Conservation (phyloP, 2,113 vertebrate species). For the Pheucticus melanocephalus region DNA sequence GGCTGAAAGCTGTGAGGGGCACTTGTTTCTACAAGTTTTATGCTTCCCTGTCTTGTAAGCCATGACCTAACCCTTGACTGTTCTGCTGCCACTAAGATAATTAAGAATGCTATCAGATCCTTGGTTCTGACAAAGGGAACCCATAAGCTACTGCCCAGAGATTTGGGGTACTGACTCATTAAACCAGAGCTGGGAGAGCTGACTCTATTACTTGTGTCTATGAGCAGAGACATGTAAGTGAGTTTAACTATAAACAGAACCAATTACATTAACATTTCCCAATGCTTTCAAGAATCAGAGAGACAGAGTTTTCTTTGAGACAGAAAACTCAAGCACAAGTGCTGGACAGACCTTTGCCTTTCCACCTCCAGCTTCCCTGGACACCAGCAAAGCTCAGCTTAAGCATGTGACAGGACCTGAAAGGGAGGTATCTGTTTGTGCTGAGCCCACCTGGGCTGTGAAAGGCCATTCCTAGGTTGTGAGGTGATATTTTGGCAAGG, state of each 20-base stretch:
- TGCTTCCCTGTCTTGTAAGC: neutral
- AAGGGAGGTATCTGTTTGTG: neutral
- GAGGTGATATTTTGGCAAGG: neutral
- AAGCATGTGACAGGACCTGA: neutral
- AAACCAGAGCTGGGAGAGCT: neutral
- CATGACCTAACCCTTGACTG: neutral
- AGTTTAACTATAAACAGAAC: constrained; percentile 56
- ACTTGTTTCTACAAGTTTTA: neutral
- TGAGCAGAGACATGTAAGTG: neutral
- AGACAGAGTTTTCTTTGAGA: neutral
- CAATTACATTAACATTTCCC: constrained; percentile 60
- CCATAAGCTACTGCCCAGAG: neutral
- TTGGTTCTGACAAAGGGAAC: neutral
- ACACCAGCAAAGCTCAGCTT: neutral
- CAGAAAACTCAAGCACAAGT: neutral
- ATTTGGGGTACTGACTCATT: neutral
- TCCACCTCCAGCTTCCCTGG: neutral
- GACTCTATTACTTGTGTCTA: neutral
- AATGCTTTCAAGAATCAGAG: constrained; percentile 28
- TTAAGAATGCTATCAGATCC: neutral
- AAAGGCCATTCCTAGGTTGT: neutral
- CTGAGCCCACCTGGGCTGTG: neutral
- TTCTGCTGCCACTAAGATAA: neutral
- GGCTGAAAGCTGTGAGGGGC: neutral
- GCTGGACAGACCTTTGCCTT: neutral